Percentiles rank a stretch among this genome's conserved stretches.
phyloP scores from a whole-genome alignment of 2,888 invertebrate species.

The Hemicrepidius hirtus region DNA sequence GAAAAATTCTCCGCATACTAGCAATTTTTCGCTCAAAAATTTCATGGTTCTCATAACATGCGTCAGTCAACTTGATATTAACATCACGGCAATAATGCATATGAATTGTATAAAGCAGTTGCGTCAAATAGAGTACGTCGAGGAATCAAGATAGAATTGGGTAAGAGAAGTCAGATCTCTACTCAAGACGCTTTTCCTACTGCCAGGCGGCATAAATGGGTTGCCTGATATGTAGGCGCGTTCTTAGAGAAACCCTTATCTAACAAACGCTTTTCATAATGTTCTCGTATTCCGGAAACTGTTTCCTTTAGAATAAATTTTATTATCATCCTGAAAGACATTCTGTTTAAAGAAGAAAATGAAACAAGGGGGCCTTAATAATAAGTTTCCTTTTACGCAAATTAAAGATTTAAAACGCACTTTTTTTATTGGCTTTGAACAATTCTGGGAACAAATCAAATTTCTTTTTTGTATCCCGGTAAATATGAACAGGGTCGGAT shows the following conservation, averaged over 20 bases:
- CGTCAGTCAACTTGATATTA: not conserved
- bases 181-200: slow-evolving; percentile 14
- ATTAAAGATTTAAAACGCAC: not conserved
- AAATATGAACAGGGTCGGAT: not conserved
- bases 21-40: no score
- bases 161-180: slow-evolving; percentile 3
- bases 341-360: slow-evolving; percentile 8
- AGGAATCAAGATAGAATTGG: not conserved
- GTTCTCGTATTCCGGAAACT: not conserved
- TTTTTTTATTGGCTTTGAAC: not conserved
- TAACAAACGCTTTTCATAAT: slow-evolving; percentile 14
- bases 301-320: slow-evolving; percentile 10
- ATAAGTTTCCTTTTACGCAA: not conserved
- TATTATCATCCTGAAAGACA: slow-evolving; percentile 20
- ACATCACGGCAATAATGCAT: not conserved
- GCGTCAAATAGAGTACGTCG: not conserved
- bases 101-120: not conserved
- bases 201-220: slow-evolving; percentile 19
- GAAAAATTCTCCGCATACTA: no score
- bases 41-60: not conserved
- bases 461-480: not conserved
- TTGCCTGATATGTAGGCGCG: slow-evolving; percentile 27
- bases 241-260: slow-evolving; percentile 9
- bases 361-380: slow-evolving; percentile 1
- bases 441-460: not conserved